Percentiles rank a stretch among this genome's conserved stretches.
phyloP scores from a whole-genome alignment of 2,113 vertebrate genomes.

The Grus americana region DNA sequence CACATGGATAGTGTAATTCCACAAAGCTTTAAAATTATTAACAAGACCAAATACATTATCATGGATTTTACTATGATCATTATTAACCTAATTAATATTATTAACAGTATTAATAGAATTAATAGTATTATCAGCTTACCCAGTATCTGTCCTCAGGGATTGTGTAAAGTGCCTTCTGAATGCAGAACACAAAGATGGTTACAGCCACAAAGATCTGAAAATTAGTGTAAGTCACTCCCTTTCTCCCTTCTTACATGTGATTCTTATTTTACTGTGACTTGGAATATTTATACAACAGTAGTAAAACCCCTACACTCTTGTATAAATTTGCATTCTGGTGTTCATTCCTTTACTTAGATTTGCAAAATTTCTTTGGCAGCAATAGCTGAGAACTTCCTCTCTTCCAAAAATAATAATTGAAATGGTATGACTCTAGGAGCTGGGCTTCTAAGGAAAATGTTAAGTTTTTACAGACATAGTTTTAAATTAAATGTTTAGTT shows the following conservation, averaged over 20 bases:
- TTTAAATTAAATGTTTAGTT: neutral
- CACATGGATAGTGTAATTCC: neutral
- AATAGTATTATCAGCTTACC: neutral
- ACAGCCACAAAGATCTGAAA: neutral
- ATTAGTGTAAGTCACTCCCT: neutral
- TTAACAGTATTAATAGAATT: neutral
- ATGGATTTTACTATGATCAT: neutral
- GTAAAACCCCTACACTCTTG: neutral
- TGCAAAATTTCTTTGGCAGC: constrained; percentile 1
- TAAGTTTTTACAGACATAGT: neutral
- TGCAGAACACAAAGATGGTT: neutral
- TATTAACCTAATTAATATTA: neutral
- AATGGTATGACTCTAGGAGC: neutral
- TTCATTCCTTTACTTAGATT: neutral
- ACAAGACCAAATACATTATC: neutral
- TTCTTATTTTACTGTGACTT: neutral
- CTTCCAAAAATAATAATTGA: neutral
- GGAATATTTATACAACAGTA: neutral
- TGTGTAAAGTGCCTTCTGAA: neutral
- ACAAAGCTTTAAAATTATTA: neutral
- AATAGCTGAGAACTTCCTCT: neutral
- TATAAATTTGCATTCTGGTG: neutral
- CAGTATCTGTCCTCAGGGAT: neutral
- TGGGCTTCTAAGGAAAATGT: neutral
- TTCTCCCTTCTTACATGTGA: neutral